A percentile compares a stretch with the other conserved stretches of the same genome.
These are phyloP conservation scores for Archaeoteleia sp. DNA, from an alignment of 2,888 invertebrate genomes.

Conservation along the genomic window DNA sequence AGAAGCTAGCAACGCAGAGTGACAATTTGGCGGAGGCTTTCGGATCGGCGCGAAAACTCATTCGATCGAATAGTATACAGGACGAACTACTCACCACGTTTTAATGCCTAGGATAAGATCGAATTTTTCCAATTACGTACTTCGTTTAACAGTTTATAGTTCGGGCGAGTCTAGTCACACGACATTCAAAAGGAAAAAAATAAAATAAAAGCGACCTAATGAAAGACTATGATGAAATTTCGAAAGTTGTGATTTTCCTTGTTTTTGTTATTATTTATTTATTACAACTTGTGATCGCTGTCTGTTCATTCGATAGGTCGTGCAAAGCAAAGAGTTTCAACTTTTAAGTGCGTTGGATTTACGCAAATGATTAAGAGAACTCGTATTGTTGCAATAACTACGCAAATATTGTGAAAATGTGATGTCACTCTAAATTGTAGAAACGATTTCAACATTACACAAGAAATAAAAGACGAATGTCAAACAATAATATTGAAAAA, in stretches of 20 bases:
- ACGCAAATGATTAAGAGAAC: background rate
- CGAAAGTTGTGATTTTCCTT: conserved; percentile 61
- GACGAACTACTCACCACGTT: conserved; percentile 83
- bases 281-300: conserved; percentile 66
- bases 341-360: background rate
- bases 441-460: conserved; percentile 17
- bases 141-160: conserved; percentile 58
- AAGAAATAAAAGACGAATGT: conserved; percentile 9
- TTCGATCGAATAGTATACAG: conserved; percentile 89
- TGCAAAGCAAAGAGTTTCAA: background rate
- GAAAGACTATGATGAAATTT: conserved; percentile 43
- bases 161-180: conserved; percentile 58
- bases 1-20: conserved; percentile 79
- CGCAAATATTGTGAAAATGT: conserved; percentile 5
- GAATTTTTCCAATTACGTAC: conserved; percentile 65
- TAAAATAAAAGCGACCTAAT: conserved; percentile 29
- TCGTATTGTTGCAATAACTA: background rate
- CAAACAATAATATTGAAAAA: conserved; percentile 1
- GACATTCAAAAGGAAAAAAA: conserved; percentile 34
- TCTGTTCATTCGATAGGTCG: conserved; percentile 29
- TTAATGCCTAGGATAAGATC: conserved; percentile 63
- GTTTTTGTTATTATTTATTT: conserved; percentile 72
- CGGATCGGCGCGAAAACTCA: conserved; percentile 78
- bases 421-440: conserved; percentile 15
- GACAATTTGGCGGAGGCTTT: conserved; percentile 78